Evolutionary conservation across 2,113 vertebrate species (phyloP), one percentile per base, ranked within the genome.

Genomic region (Vanacampus margaritifer): DNA sequence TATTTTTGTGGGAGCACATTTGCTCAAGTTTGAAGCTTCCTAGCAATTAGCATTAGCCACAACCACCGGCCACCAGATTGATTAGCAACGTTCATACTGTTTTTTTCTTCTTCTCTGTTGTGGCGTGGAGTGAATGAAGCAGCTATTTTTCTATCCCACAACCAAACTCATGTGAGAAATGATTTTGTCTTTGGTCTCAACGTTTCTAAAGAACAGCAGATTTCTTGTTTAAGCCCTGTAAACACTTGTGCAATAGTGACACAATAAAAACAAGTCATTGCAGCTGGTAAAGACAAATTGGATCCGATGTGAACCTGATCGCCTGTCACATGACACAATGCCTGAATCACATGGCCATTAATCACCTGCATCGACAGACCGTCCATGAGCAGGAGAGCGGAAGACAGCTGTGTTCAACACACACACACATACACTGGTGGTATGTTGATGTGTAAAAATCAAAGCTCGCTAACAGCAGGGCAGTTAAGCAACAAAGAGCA

Each of bases 401-500:
- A 28, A n/a, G 63, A 65, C 45, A 65, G 63, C 26, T 50, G 45
- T 48, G 41, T 50, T 28, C 45, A 32, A 53, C 21, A 56, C 26
- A 17, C 54, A 56, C 53, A 56, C 24, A 56, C 11, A 56, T 24
- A 28, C 54, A 17, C 26, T 57, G 54, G 3, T 28, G 16, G 54
- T 19, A 35, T 35, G 35, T 39, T 61, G n/a, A 24, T 23, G 21
- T 24, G 58, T 39, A 61, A 39, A 61, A 61, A 61, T 41, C 36
- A 61, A 61, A 39, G 36, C 58, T 39, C 9, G 39, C 19, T 13
- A 36, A 59, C n/a, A 14, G 24, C 4, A 54, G 58, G 17, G 58
- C 35, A 23, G 59, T 62, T 16, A 43, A 62, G 6, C 37, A 43
- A 24, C 13, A 62, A 24, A 23, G 36, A 41, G 4, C 26, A 13